Evolutionary conservation across 1,140 invertebrate genomes (phyloP).

Genomic region (Papilio helenus): DNA sequence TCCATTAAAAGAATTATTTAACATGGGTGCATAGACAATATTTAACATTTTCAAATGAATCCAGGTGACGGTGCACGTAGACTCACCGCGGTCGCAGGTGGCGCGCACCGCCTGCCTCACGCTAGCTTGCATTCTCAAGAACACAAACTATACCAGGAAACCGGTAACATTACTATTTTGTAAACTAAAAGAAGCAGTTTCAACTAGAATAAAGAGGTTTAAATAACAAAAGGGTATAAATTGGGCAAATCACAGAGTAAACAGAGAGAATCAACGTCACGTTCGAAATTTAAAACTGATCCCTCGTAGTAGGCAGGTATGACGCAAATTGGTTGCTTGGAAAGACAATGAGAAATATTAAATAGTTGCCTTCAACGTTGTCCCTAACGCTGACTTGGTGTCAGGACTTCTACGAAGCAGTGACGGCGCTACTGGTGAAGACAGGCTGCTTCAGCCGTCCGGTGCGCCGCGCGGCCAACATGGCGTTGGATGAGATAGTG

Average conservation of each 20-base stretch:
- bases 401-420: conserved; percentile 73
- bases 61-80: conserved; percentile 60
- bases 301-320: too few relatives aligned
- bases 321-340: too few relatives aligned
- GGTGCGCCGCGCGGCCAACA: conserved; percentile 70
- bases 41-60: conserved; percentile 18
- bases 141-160: conserved; percentile 74
- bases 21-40: neutral
- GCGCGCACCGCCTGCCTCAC: conserved; percentile 62
- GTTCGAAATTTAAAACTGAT: too few relatives aligned
- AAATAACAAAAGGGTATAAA: too few relatives aligned
- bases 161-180: conserved; percentile 53
- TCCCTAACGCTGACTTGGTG: conserved; percentile 10
- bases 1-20: neutral
- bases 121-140: conserved; percentile 63
- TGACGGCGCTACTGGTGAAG: conserved; percentile 66
- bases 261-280: too few relatives aligned
- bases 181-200: neutral
- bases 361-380: neutral
- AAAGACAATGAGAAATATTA: too few relatives aligned
- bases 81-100: conserved; percentile 70
- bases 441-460: conserved; percentile 69
- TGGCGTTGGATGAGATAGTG: conserved; percentile 70
- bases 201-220: neutral
- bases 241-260: too few relatives aligned